A percentile compares a stretch with the other conserved stretches of the same genome.
Conservation (phyloP, 1,140 invertebrate genomes). For the Platyscapa corneri region DNA sequence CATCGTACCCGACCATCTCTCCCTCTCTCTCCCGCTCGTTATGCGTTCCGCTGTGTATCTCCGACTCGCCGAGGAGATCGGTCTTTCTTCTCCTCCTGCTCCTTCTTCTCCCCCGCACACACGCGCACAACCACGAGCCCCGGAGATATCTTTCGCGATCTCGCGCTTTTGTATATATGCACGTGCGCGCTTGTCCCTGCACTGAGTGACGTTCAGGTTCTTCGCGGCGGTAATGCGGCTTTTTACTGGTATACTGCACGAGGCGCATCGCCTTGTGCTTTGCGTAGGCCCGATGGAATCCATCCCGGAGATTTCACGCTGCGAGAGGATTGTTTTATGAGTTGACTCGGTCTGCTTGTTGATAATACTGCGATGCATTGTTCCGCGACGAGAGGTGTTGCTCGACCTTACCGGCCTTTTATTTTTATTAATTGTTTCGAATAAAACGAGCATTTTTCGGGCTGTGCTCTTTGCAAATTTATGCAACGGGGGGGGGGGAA, state of each 20-base stretch:
- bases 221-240: neutral
- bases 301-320: neutral
- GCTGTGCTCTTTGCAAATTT: neutral
- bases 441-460: neutral
- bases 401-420: neutral
- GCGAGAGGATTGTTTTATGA: constrained; percentile 23
- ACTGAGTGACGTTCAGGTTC: neutral
- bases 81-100: neutral
- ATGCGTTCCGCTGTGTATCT: neutral
- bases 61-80: neutral
- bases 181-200: neutral
- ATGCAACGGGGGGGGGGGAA: no score
- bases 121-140: neutral
- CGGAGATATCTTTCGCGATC: constrained; percentile 19
- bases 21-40: neutral
- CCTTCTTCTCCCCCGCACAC: no score
- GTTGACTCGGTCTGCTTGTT: neutral
- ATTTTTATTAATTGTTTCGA: neutral
- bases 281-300: constrained; percentile 32
- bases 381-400: neutral
- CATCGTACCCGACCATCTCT: neutral
- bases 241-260: neutral
- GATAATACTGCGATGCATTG: constrained; percentile 2
- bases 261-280: neutral
- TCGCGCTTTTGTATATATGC: constrained; percentile 19